Conservation (phyloP, 1,140 invertebrate genomes). For the Calycopis cecrops region DNA sequence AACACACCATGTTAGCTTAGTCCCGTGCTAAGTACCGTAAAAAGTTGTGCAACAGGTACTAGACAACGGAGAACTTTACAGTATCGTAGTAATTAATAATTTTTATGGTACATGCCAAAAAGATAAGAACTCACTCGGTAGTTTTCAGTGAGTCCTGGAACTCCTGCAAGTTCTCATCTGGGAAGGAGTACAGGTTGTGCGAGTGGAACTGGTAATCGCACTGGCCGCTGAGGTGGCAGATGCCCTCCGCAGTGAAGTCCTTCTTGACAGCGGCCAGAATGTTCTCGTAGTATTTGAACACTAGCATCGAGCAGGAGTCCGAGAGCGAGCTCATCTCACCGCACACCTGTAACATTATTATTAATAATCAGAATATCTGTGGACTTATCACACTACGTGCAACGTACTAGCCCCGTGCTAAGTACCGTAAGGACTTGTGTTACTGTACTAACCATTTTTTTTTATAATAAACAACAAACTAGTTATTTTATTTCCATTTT, state of each 20-base stretch:
- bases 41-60: too few species aligned
- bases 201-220: slow-evolving; percentile 80
- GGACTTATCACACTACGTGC: too few species aligned
- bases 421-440: too few species aligned
- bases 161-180: slow-evolving; percentile 41
- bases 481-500: too few species aligned
- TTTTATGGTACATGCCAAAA: not conserved
- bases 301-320: slow-evolving; percentile 84
- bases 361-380: not conserved
- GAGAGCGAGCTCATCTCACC: slow-evolving; percentile 81
- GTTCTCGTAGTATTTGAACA: slow-evolving; percentile 82
- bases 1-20: too few species aligned
- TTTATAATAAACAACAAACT: too few species aligned
- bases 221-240: slow-evolving; percentile 85
- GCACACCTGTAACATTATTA: slow-evolving; percentile 74
- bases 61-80: too few species aligned
- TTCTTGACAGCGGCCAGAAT: slow-evolving; percentile 79
- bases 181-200: slow-evolving; percentile 76
- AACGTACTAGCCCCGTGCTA: too few species aligned
- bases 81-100: not conserved
- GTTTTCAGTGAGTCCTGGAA: slow-evolving; percentile 73
- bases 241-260: slow-evolving; percentile 78
- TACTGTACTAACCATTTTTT: too few species aligned
- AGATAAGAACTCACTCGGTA: slow-evolving; percentile 38
- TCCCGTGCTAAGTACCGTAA: too few species aligned